Evolutionary conservation across 2,113 vertebrate genomes (phyloP).

Genomic region (Apaloderma vittatum): DNA sequence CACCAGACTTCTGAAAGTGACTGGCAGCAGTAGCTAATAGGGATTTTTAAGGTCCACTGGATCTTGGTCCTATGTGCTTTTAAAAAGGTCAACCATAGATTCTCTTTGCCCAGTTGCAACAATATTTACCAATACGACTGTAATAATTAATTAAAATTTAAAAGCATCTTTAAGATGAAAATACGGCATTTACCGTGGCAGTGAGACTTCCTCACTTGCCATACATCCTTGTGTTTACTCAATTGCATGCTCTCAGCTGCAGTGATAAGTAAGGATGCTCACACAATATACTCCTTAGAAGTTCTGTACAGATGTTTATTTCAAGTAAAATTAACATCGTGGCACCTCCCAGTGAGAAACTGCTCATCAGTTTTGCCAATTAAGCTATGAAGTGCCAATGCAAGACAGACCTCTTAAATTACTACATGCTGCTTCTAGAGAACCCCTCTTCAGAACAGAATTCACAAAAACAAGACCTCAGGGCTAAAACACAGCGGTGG

Average conservation of each 20-base stretch:
- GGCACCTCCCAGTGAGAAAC: background rate
- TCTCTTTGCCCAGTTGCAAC: background rate
- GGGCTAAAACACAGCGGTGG: accelerated
- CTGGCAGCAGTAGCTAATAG: background rate
- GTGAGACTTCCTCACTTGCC: background rate
- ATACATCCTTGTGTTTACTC: background rate
- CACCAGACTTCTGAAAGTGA: background rate
- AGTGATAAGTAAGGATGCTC: background rate
- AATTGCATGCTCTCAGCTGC: accelerated
- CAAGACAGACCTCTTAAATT: background rate
- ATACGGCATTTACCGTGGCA: background rate
- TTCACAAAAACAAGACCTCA: accelerated
- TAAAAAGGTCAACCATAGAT: background rate
- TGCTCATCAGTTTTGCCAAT: background rate
- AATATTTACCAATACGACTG: background rate
- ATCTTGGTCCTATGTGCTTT: background rate
- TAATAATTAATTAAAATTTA: background rate
- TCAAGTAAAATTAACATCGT: background rate
- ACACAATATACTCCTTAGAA: background rate
- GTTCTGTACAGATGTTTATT: accelerated
- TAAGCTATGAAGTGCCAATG: background rate
- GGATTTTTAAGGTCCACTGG: background rate
- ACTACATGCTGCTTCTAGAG: accelerated
- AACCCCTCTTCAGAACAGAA: background rate
- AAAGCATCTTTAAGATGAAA: background rate